phyloP scores from a whole-genome alignment of 2,113 vertebrate species.

The Neodontobutis hainanensis region DNA sequence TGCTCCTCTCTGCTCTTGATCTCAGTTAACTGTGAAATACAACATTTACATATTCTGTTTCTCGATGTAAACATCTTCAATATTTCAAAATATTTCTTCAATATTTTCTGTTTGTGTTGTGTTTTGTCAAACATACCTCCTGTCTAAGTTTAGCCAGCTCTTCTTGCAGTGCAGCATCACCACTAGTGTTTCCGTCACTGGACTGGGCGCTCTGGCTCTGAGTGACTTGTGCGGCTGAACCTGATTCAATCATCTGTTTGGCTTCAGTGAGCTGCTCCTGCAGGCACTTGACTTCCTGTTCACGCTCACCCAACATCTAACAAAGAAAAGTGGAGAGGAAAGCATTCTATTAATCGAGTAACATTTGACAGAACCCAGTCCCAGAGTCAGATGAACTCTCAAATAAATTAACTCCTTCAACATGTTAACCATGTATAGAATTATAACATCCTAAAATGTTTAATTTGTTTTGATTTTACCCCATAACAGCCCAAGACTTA shows the following conservation, averaged over 20 bases:
- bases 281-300: constrained; percentile 80
- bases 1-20: constrained; percentile 86
- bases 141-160: constrained; percentile 87
- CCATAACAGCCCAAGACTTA: too few species aligned
- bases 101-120: too few species aligned
- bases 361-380: too few species aligned
- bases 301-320: constrained; percentile 74
- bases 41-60: background rate
- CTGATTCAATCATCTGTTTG: constrained; percentile 64
- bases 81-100: background rate
- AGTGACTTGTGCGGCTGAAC: constrained; percentile 41
- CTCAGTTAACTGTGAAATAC: constrained; percentile 79
- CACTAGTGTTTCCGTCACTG: constrained; percentile 76
- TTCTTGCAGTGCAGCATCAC: constrained; percentile 74
- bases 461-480: too few species aligned
- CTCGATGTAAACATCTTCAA: background rate
- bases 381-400: too few species aligned
- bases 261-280: constrained; percentile 85
- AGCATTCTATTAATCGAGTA: too few species aligned
- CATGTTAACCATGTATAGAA: too few species aligned
- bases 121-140: constrained; percentile 69
- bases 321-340: too few species aligned
- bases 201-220: constrained; percentile 51
- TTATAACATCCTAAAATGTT: too few species aligned
- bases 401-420: too few species aligned